Evolutionary conservation across 2,113 vertebrate species (phyloP).

Genomic region (Rissa tridactyla): DNA sequence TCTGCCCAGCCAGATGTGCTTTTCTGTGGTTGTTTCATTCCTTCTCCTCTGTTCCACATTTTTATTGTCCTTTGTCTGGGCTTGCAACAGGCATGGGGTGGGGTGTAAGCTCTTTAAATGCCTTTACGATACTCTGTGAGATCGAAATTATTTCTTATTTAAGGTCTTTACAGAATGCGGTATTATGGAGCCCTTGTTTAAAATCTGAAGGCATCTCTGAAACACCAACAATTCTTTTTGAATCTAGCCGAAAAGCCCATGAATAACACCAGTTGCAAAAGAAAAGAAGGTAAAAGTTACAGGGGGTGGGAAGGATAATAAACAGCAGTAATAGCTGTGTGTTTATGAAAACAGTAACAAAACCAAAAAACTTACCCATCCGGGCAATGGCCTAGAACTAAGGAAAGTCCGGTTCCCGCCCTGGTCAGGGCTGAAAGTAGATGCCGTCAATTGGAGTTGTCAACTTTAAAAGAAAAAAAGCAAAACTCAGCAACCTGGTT

Average conservation of each 20-base stretch:
- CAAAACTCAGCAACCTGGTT: not conserved
- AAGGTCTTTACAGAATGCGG: not conserved
- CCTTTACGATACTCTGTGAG: not conserved
- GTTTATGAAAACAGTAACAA: not conserved
- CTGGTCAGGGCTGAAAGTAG: not conserved
- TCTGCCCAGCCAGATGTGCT: not conserved
- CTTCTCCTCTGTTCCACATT: not conserved
- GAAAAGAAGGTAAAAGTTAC: not conserved
- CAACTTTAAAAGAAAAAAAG: not conserved
- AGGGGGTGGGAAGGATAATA: not conserved
- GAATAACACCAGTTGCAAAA: not conserved
- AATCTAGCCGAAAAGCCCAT: not conserved
- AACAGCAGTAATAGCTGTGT: not conserved
- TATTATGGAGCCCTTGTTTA: not conserved
- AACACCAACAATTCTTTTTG: not conserved
- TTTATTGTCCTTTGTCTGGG: constrained; percentile 4
- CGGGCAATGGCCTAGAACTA: not conserved
- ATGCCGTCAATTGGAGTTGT: not conserved
- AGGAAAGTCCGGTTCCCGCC: not conserved
- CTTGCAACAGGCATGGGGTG: not conserved
- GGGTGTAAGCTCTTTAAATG: not conserved
- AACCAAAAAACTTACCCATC: not conserved
- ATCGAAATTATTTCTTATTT: not conserved
- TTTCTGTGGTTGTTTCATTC: not conserved
- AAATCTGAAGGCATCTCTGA: not conserved